Percentiles rank a stretch among this genome's conserved stretches.
These are phyloP conservation scores for Furcula furcula DNA, from an alignment of 2,888 invertebrate genomes.

Conservation along the genomic window DNA sequence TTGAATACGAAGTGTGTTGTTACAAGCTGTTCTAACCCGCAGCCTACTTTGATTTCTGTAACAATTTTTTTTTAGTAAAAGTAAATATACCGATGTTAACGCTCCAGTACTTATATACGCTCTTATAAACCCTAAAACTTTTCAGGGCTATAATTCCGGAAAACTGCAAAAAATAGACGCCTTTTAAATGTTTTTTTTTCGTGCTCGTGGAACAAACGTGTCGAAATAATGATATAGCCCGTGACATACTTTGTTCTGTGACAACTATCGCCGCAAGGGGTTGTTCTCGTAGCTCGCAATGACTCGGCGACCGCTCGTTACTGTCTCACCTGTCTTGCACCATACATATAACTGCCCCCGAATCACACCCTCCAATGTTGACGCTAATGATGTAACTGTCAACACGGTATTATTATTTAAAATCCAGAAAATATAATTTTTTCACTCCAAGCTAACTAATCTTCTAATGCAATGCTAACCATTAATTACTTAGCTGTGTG, in stretches of 20 bases:
- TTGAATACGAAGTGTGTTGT: no score
- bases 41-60: no score
- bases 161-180: not conserved
- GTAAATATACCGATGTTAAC: no score
- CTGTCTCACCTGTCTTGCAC: conserved; percentile 65
- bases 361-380: conserved; percentile 22
- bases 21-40: no score
- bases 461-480: conserved; percentile 14
- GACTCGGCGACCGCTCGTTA: conserved; percentile 75
- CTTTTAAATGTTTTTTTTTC: conserved; percentile 1
- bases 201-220: conserved; percentile 10
- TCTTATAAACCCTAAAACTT: no score
- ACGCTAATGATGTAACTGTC: conserved; percentile 21
- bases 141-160: no score
- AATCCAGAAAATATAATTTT: conserved; percentile 10
- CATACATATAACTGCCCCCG: conserved; percentile 29
- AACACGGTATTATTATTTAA: conserved; percentile 23
- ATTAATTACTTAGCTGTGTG: conserved; percentile 48
- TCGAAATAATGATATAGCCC: conserved; percentile 64
- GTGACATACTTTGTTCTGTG: conserved; percentile 73
- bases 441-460: conserved; percentile 9
- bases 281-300: conserved; percentile 66
- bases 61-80: no score
- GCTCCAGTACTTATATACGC: no score
- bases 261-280: conserved; percentile 71